These are phyloP conservation scores for Phyllostomus discolor DNA, from an alignment of 2,113 vertebrate genomes.

Conservation along the genomic window DNA sequence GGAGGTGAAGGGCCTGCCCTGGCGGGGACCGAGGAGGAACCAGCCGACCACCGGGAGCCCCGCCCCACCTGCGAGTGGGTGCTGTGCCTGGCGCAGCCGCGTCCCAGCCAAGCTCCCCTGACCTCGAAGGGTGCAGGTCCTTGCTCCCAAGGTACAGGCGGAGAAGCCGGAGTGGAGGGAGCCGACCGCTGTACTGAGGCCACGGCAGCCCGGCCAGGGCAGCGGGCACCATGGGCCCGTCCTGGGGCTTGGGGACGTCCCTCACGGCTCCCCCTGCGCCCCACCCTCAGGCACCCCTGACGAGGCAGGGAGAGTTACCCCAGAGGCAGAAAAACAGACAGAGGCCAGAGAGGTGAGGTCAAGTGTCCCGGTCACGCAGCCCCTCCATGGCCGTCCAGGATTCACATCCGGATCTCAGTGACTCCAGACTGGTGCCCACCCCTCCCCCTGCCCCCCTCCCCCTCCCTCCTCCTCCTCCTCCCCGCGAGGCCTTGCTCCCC, in stretches of 20 bases:
- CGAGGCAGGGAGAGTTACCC: neutral
- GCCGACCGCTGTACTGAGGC: neutral
- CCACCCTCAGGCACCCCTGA: neutral
- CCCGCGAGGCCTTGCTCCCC: neutral
- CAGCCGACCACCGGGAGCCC: no score
- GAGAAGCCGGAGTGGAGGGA: neutral
- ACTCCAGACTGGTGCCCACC: neutral
- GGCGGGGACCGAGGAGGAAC: neutral
- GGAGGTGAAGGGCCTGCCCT: neutral
- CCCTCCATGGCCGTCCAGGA: neutral
- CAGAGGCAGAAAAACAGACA: neutral
- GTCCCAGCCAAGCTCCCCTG: neutral
- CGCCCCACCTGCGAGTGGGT: rapidly evolving
- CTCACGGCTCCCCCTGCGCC: neutral
- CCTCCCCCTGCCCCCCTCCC: neutral
- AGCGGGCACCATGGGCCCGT: rapidly evolving
- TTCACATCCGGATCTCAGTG: neutral
- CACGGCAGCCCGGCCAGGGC: neutral
- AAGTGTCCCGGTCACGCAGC: neutral
- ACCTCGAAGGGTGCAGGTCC: neutral
- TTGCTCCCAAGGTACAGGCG: neutral
- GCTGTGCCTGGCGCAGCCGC: neutral
- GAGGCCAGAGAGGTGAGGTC: constrained; percentile 3
- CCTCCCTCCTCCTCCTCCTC: neutral
- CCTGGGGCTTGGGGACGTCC: neutral